Evolutionary conservation across 2,113 vertebrate species (phyloP).

Genomic region (Alexandromys fortis): DNA sequence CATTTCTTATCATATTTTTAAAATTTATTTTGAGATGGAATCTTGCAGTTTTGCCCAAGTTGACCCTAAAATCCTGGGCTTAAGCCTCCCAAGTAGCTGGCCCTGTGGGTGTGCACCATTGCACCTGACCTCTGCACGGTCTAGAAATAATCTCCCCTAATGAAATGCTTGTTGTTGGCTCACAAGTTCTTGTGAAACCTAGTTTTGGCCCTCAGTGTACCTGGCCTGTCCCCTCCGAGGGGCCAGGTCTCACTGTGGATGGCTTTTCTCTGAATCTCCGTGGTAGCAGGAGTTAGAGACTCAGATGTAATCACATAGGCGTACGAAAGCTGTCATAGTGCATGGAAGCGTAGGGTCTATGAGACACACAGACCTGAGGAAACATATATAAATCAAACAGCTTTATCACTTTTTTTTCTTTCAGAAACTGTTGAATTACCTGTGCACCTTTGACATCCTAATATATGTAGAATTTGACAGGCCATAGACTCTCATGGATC

Average conservation of each 20-base stretch:
- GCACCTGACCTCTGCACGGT: background rate
- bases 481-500: background rate
- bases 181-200: background rate
- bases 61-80: background rate
- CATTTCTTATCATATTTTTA: background rate
- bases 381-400: background rate
- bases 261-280: background rate
- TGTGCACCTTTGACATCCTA: background rate
- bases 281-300: background rate
- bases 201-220: background rate
- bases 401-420: background rate
- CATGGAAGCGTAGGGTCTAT: background rate
- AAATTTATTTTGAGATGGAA: background rate
- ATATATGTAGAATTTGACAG: background rate
- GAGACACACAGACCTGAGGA: background rate
- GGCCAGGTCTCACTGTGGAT: background rate
- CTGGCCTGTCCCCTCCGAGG: background rate
- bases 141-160: background rate
- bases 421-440: background rate
- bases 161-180: background rate
- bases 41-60: background rate
- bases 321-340: background rate
- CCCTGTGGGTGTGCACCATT: background rate
- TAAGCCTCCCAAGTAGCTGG: background rate
- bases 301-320: background rate